Base-by-base conservation (phyloP, 1,140 invertebrate genomes). In the Metopolophium dirhodum region DNA sequence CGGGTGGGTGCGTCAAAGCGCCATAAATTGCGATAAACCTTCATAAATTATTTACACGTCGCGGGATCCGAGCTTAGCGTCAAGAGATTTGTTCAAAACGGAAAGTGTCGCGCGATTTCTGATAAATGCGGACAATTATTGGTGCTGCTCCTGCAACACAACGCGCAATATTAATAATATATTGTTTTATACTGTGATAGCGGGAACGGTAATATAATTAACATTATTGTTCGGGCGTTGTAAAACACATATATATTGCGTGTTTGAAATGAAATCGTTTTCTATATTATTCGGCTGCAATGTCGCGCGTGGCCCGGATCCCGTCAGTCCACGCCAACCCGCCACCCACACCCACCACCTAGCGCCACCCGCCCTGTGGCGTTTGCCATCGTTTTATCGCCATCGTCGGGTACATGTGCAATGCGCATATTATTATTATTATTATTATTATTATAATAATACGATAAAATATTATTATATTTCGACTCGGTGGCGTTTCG, bases 1-100 rank as follows among this genome's bases (percentile, higher is more conserved):
- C 45, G 9, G 85, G 9, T 41, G 86, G 45, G 86, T 85, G 83
- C n/a, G 86, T 87, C 51, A 49, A 87, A 49, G 30, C 45, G 20
- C 86, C 47, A 87, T 87, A 87, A 87, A 87, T 87, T 87, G 30
- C 86, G n/a, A 30, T 87, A 87, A 87, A 87, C 86, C 47, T 47
- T 49, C 86, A 87, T 87, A 87, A 87, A 87, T 87, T n/a, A 87
- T 49, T 45, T n/a, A 77, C 61, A n/a, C 86, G 26, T 49, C 26
- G 47, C 14, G 86, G 86, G 45, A 49, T 49, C 37, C n/a, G 23
- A 87, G 86, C 86, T 87, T 87, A 87, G 30, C 20, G 47, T 87
- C 45, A n/a, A 49, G 47, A 49, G 11, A 49, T 87, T 87, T n/a
- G 45, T 51, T n/a, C 47, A 14, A 87, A 87, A 87, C 26, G 14